A percentile compares a stretch with the other conserved stretches of the same genome.
Evolutionary conservation across 2,888 invertebrate species (phyloP).

Genomic region (Urechis unicinctus): DNA sequence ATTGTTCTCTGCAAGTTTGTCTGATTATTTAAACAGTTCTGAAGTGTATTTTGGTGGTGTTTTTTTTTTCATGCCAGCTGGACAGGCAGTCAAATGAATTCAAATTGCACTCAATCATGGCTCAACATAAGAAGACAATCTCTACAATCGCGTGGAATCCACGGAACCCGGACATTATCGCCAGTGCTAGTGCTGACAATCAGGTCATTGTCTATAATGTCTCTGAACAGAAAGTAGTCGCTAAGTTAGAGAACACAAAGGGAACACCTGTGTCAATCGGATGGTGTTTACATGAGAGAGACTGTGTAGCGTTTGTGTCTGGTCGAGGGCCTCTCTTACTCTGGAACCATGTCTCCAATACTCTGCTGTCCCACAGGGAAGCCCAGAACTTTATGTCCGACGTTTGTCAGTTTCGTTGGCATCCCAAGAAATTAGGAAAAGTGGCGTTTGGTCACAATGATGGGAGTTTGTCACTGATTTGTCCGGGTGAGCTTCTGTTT

Average conservation of each 20-base stretch:
- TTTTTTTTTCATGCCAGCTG: constrained; percentile 31
- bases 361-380: constrained; percentile 25
- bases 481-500: constrained; percentile 27
- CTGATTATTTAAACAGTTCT: too few relatives aligned
- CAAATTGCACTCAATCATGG: constrained; percentile 49
- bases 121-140: constrained; percentile 51
- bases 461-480: constrained; percentile 45
- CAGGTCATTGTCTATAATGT: constrained; percentile 49
- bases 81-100: constrained; percentile 46
- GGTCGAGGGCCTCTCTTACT: constrained; percentile 40
- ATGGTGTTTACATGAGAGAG: constrained; percentile 41
- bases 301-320: constrained; percentile 30
- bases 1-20: too few relatives aligned
- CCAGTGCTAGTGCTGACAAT: constrained; percentile 44
- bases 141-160: constrained; percentile 50
- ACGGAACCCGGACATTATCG: constrained; percentile 42
- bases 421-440: constrained; percentile 35
- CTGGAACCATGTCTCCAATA: constrained; percentile 32
- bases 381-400: constrained; percentile 30
- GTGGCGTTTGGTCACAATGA: constrained; percentile 47
- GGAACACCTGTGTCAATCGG: constrained; percentile 36
- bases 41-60: too few relatives aligned
- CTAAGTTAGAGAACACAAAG: constrained; percentile 31
- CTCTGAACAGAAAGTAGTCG: constrained; percentile 36
- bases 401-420: constrained; percentile 43